Percentiles rank a stretch among this genome's conserved stretches.
These are phyloP conservation scores for Leptopilina drosophilae DNA, from an alignment of 2,888 invertebrate genomes.

Conservation along the genomic window DNA sequence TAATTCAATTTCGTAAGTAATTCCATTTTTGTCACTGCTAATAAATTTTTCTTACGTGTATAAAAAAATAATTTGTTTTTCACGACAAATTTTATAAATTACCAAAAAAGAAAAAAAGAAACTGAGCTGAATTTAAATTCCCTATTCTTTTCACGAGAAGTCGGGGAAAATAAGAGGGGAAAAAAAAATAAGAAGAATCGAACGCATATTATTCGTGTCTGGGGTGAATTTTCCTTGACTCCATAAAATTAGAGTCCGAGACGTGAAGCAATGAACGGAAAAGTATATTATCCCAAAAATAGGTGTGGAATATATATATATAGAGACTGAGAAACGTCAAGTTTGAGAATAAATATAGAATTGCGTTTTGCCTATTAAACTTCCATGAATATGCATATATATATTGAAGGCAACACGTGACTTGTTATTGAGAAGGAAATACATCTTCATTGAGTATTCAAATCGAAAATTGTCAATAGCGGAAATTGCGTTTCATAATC, in stretches of 20 bases:
- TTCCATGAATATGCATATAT: not conserved
- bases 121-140: too few relatives aligned
- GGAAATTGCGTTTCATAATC: constrained; percentile 32
- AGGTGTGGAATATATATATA: not conserved
- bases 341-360: constrained; percentile 14
- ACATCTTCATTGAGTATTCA: constrained; percentile 9
- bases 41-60: too few relatives aligned
- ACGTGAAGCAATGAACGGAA: constrained; percentile 11
- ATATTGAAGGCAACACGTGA: not conserved
- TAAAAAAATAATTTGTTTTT: too few relatives aligned
- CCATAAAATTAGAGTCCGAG: not conserved
- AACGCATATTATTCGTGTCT: constrained; percentile 1
- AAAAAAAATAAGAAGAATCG: not conserved
- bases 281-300: constrained; percentile 19
- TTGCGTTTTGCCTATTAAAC: not conserved
- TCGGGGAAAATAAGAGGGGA: not conserved
- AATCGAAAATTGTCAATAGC: constrained; percentile 7
- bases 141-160: too few relatives aligned
- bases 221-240: constrained; percentile 3
- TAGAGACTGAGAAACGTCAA: not conserved
- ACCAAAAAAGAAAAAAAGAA: too few relatives aligned
- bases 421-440: not conserved
- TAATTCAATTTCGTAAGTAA: too few relatives aligned
- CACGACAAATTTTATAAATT: too few relatives aligned
- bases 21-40: too few relatives aligned